phyloP scores from a whole-genome alignment of 1,140 invertebrate genomes.

The Aphidius ervi region DNA sequence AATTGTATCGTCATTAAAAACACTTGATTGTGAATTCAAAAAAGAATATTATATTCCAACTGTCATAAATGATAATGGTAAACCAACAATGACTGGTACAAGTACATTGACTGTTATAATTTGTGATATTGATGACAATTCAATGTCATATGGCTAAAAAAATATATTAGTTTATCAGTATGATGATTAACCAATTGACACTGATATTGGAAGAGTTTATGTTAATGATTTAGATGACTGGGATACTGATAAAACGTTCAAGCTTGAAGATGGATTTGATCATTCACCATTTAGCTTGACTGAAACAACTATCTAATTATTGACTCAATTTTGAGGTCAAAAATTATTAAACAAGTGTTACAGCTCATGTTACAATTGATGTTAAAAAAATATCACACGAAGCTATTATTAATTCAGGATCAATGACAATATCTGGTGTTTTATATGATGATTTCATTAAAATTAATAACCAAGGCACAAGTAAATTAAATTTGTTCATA shows the following conservation, averaged over 20 bases:
- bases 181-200: slow-evolving; percentile 81
- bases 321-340: slow-evolving; percentile 88
- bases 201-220: slow-evolving; percentile 91
- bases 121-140: slow-evolving; percentile 94
- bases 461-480: slow-evolving; percentile 74
- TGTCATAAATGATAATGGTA: slow-evolving; percentile 86
- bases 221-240: slow-evolving; percentile 96
- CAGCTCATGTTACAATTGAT: slow-evolving; percentile 87
- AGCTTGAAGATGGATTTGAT: slow-evolving; percentile 83
- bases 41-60: slow-evolving; percentile 94
- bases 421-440: slow-evolving; percentile 88
- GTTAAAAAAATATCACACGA: slow-evolving; percentile 93
- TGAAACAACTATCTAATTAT: slow-evolving; percentile 79
- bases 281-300: slow-evolving; percentile 82
- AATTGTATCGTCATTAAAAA: slow-evolving; percentile 81
- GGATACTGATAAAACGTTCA: slow-evolving; percentile 95
- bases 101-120: slow-evolving; percentile 93
- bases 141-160: slow-evolving; percentile 93
- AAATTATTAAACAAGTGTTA: slow-evolving; percentile 86
- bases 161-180: slow-evolving; percentile 97
- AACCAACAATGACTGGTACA: slow-evolving; percentile 87
- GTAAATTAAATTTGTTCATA: slow-evolving; percentile 83
- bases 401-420: slow-evolving; percentile 92
- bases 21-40: slow-evolving; percentile 92
- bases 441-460: slow-evolving; percentile 94